Evolutionary conservation across 1,140 invertebrate species (phyloP), one percentile per base, ranked within the genome.

Genomic region (Thalassaphorura encarpata): DNA sequence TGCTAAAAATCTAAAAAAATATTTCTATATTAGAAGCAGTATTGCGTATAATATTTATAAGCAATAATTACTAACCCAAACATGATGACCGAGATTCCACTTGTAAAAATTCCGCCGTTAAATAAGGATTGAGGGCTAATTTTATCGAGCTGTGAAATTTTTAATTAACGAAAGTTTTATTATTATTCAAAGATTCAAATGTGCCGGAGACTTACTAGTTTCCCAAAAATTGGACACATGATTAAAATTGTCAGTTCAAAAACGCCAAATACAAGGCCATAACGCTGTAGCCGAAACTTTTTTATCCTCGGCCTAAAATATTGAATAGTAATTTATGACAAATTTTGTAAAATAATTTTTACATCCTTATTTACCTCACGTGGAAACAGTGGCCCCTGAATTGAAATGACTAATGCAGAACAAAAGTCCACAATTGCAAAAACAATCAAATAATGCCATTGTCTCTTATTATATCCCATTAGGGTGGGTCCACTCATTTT

Each of bases 171-270:
- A 43, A 23, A 51, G 16, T 15, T 21, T 26, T 39, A 11, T 61
- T 19, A 57, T 36, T 51, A 36, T 18, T 52, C 49, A 16, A 4
- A 24, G 21, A 40, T 54, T 2, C 28, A 39, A 47, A 54, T 19
- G 23, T 28, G 36, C n/a, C 45, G 16, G 49, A 18, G 18, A 66
- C 76, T 76, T 68, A 85, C 82, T 72, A 88, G 80, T 67, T 85
- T 82, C 48, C 90, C 90, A 72, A 90, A 93, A 11, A 94, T 63
- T 0, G 90, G 92, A 66, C 87, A 90, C 33, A 89, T 79, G 13
- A 92, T 67, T 69, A 94, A 92, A 21, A 93, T 89, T 1, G 88
- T 80, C 16, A 95, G 71, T 69, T 96, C 89, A 72, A 94, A 96
- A 29, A 89, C 76, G 1, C 91, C 90, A 71, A 96, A 95, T 0